Conservation (phyloP, 2,113 vertebrate species). For the Falcunculus frontatus region DNA sequence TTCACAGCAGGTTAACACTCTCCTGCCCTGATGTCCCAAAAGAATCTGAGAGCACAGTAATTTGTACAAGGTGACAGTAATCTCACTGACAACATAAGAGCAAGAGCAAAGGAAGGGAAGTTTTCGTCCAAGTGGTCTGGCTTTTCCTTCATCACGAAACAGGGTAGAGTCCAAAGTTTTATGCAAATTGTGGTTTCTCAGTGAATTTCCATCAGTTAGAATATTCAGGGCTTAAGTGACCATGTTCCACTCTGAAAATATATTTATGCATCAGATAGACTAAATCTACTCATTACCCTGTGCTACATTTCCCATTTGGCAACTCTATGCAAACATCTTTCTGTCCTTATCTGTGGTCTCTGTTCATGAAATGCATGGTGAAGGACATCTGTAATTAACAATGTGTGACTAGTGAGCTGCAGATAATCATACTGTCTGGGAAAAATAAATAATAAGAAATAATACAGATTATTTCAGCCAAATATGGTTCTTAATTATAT, state of each 20-base stretch:
- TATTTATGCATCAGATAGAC: neutral
- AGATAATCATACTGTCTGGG: neutral
- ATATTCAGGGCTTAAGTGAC: neutral
- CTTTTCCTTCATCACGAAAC: neutral
- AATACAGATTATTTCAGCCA: neutral
- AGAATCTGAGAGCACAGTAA: neutral
- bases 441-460: neutral
- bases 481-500: slow-evolving; percentile 15
- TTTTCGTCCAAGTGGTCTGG: neutral
- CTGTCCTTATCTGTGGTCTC: neutral
- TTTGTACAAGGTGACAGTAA: neutral
- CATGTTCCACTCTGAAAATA: neutral
- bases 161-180: neutral
- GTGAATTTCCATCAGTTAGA: neutral
- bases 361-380: neutral
- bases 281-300: neutral
- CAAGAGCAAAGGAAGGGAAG: neutral
- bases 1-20: neutral
- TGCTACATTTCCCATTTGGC: neutral
- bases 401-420: neutral
- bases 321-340: neutral
- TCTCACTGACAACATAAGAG: neutral
- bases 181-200: neutral
- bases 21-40: neutral
- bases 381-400: neutral